phyloP scores from a whole-genome alignment of 2,797 vertebrate species.

The Naso thynnoides region DNA sequence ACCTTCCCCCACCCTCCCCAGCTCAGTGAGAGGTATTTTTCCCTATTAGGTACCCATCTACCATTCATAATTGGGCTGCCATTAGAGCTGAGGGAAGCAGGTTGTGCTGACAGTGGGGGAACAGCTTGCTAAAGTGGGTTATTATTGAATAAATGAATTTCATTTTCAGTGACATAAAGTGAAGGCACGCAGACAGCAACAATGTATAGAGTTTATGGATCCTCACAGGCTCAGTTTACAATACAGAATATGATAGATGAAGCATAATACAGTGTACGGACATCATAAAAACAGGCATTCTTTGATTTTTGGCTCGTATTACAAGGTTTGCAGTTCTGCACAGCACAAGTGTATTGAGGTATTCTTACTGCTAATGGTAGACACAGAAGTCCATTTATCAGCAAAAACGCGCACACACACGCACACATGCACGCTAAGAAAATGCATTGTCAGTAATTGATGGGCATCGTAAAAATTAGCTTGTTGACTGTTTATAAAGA shows the following conservation, averaged over 20 bases:
- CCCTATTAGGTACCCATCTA: slow-evolving; percentile 67
- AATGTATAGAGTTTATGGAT: slow-evolving; percentile 8
- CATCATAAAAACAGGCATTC: slow-evolving; percentile 15
- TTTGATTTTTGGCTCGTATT: slow-evolving; percentile 10
- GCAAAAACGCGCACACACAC: neutral
- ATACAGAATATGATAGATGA: slow-evolving; percentile 39
- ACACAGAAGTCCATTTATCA: neutral
- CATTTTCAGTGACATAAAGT: slow-evolving; percentile 55
- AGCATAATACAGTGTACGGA: slow-evolving; percentile 5
- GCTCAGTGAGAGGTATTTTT: slow-evolving; percentile 56
- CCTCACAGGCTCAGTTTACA: slow-evolving; percentile 13
- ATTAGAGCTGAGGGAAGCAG: slow-evolving; percentile 66
- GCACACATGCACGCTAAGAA: neutral
- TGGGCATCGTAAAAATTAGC: slow-evolving; percentile 3
- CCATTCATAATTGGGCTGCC: slow-evolving; percentile 71
- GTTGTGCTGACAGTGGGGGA: slow-evolving; percentile 49
- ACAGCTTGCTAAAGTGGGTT: slow-evolving; percentile 68
- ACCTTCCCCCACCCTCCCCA: slow-evolving; percentile 8
- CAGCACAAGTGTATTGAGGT: neutral
- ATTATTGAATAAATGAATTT: slow-evolving; percentile 73
- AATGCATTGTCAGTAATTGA: slow-evolving; percentile 32
- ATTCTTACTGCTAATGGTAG: neutral
- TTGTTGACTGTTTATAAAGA: slow-evolving; percentile 21
- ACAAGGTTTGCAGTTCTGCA: neutral
- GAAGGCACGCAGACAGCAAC: slow-evolving; percentile 43